A percentile compares a stretch with the other conserved stretches of the same genome.
These are phyloP conservation scores for Hoplodrina blanda DNA, from an alignment of 2,888 invertebrate genomes.

Conservation along the genomic window DNA sequence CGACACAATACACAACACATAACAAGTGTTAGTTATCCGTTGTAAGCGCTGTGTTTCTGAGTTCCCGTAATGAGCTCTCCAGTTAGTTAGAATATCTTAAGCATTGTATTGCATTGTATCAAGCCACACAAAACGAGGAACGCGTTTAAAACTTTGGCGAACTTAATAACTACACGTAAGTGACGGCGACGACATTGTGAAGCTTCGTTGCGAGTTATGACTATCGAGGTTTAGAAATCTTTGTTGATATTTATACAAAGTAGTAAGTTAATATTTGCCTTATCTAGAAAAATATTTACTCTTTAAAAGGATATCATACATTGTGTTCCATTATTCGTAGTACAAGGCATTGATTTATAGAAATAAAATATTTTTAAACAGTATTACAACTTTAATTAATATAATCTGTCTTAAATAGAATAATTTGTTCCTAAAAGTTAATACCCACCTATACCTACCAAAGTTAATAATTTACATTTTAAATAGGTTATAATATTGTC, in stretches of 20 bases:
- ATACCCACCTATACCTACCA: not conserved
- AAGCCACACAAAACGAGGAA: slow-evolving; percentile 28
- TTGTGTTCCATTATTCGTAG: too few relatives aligned
- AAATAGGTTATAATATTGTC: not conserved
- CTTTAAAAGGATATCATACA: too few relatives aligned
- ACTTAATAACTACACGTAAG: slow-evolving; percentile 12
- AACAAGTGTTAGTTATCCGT: slow-evolving; percentile 62
- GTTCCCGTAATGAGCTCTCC: slow-evolving; percentile 46
- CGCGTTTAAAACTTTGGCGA: slow-evolving; percentile 28
- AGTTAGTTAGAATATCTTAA: slow-evolving; percentile 26
- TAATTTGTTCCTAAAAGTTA: not conserved
- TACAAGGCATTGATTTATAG: not conserved
- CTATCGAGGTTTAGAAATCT: slow-evolving; percentile 7
- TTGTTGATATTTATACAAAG: slow-evolving; percentile 6
- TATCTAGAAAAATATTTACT: not conserved
- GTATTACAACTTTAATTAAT: not conserved
- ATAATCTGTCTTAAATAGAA: not conserved
- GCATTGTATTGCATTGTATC: slow-evolving; percentile 30
- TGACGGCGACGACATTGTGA: slow-evolving; percentile 9
- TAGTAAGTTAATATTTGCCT: not conserved
- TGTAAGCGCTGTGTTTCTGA: slow-evolving; percentile 41
- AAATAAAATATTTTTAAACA: not conserved
- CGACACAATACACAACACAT: slow-evolving; percentile 83
- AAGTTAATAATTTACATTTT: not conserved
- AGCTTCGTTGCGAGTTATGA: slow-evolving; percentile 19